A percentile compares a stretch with the other conserved stretches of the same genome.
phyloP scores from a whole-genome alignment of 2,113 vertebrate genomes.

The Hyaena hyaena region DNA sequence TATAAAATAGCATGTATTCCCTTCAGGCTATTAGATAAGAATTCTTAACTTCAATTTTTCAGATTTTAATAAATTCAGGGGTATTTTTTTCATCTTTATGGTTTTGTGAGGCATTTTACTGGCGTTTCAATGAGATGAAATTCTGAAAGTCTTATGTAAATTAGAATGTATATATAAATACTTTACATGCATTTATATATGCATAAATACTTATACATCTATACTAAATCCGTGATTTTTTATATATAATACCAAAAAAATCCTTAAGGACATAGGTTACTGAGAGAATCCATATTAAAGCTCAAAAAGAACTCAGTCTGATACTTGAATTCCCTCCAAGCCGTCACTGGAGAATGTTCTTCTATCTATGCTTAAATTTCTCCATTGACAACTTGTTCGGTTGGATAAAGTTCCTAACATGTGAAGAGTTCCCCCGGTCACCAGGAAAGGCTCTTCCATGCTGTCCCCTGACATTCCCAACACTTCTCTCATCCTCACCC shows the following conservation, averaged over 20 bases:
- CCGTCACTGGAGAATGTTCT: not conserved
- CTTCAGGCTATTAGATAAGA: conserved; percentile 25
- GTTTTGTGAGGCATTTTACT: conserved; percentile 34
- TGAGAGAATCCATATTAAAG: not conserved
- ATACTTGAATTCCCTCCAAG: not conserved
- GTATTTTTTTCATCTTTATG: not conserved
- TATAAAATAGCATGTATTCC: conserved; percentile 38
- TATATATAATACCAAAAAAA: not conserved
- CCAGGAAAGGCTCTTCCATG: not conserved
- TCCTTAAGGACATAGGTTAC: not conserved
- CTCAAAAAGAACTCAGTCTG: not conserved
- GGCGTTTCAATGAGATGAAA: not conserved
- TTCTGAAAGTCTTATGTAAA: conserved; percentile 31
- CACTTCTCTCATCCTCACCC: not conserved
- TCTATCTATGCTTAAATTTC: not conserved
- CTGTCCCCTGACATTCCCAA: not conserved
- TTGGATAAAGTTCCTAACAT: not conserved
- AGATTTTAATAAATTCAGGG: not conserved
- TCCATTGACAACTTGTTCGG: not conserved
- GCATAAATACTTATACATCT: not conserved
- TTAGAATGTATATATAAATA: not conserved
- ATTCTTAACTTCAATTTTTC: conserved; percentile 56
- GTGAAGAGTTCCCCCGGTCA: not conserved
- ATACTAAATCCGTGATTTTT: not conserved
- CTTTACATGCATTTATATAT: no score